Conservation (phyloP, 2,888 invertebrate species). For the Cryptocephalus primarius region DNA sequence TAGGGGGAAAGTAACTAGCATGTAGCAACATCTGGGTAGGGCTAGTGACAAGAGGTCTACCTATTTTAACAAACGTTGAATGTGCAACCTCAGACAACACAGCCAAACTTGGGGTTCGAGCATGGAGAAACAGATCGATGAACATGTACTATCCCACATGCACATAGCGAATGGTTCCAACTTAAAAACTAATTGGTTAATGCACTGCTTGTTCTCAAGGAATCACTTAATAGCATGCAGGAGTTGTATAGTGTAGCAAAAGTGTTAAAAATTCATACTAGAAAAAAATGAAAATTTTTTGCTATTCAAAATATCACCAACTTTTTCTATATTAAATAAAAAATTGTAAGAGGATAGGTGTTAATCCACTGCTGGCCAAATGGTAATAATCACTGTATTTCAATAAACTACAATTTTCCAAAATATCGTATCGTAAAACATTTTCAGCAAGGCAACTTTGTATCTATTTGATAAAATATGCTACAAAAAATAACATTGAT, state of each 20-base stretch:
- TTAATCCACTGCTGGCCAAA: constrained; percentile 32
- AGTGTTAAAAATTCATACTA: constrained; percentile 4
- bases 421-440: too few species aligned
- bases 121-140: neutral
- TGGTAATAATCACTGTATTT: constrained; percentile 5
- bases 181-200: too few species aligned
- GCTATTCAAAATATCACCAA: constrained; percentile 37
- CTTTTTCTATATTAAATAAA: constrained; percentile 24
- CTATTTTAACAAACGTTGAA: constrained; percentile 20
- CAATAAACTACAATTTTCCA: too few species aligned
- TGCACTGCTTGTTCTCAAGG: too few species aligned
- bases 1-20: constrained; percentile 8
- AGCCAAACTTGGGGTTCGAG: constrained; percentile 26
- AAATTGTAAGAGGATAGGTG: constrained; percentile 30
- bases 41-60: constrained; percentile 7
- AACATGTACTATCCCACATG: constrained; percentile 24
- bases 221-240: constrained; percentile 17
- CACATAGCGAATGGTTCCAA: constrained; percentile 10
- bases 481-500: constrained; percentile 33
- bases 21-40: constrained; percentile 19
- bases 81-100: constrained; percentile 39
- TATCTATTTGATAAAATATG: constrained; percentile 24
- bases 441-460: constrained; percentile 24
- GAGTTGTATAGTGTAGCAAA: constrained; percentile 7
- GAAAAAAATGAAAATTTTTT: constrained; percentile 25